phyloP scores from a whole-genome alignment of 2,113 vertebrate genomes.

The Saimiri boliviensis region DNA sequence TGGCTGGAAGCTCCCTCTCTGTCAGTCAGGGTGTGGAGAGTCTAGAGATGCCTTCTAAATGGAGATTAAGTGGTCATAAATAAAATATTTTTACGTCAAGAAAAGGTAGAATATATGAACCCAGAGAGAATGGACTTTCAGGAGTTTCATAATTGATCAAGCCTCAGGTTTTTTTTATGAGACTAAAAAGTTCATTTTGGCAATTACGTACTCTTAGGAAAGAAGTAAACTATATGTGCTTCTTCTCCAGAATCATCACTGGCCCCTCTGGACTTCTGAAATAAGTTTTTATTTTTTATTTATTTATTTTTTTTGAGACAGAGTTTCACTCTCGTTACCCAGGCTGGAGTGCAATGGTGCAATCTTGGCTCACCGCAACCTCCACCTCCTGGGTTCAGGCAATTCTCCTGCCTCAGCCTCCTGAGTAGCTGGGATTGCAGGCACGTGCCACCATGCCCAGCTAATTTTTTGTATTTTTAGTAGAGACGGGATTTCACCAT shows the following conservation, averaged over 20 bases:
- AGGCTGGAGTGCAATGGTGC: too few relatives aligned
- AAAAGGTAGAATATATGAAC: background rate
- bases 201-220: background rate
- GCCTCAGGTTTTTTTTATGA: background rate
- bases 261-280: background rate
- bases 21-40: background rate
- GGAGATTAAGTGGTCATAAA: background rate
- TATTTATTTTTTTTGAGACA: too few relatives aligned
- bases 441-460: too few relatives aligned
- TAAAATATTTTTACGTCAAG: background rate
- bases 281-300: too few relatives aligned
- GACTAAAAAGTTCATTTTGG: background rate
- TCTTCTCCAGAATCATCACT: background rate
- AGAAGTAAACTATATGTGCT: background rate
- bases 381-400: too few relatives aligned
- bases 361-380: too few relatives aligned
- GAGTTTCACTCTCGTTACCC: too few relatives aligned
- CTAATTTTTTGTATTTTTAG: too few relatives aligned
- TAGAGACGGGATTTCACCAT: too few relatives aligned
- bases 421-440: too few relatives aligned
- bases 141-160: background rate
- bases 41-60: background rate
- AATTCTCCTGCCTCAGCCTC: too few relatives aligned
- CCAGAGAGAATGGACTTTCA: background rate
- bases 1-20: background rate